These are phyloP conservation scores for Onthophagus sagittarius DNA, from an alignment of 2,888 invertebrate species.

Conservation along the genomic window DNA sequence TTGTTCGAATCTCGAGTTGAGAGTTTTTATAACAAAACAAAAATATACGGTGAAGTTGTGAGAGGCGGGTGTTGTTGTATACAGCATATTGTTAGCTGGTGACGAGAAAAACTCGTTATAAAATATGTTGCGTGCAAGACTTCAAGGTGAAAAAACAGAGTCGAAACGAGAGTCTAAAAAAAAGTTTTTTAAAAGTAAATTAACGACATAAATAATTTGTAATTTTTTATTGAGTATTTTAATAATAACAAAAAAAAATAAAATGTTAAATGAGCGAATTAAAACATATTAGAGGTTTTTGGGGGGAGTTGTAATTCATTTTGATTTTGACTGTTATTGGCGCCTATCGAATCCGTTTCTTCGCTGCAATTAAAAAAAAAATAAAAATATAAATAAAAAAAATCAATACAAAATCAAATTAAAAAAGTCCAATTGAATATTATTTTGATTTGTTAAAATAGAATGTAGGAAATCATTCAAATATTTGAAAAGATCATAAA, in stretches of 20 bases:
- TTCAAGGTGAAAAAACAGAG: neutral
- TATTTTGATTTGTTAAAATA: no score
- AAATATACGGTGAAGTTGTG: neutral
- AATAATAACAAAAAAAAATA: neutral
- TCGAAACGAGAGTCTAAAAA: neutral
- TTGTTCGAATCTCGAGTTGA: neutral
- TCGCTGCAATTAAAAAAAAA: constrained; percentile 10
- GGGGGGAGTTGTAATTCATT: neutral
- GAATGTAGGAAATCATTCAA: no score
- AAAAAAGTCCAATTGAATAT: no score
- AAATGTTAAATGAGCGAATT: neutral
- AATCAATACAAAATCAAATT: neutral
- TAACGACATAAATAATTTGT: neutral
- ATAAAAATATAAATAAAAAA: neutral
- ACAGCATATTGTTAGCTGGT: neutral
- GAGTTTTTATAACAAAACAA: no score
- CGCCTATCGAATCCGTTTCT: neutral
- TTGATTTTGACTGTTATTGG: neutral
- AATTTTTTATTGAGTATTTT: neutral
- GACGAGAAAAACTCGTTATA: neutral
- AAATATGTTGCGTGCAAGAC: neutral
- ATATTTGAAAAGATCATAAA: no score
- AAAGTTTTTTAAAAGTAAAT: no score
- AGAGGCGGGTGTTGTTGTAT: neutral
- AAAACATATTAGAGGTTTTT: neutral